Conservation (phyloP, 2,113 vertebrate species). For the Myotis lucifugus region DNA sequence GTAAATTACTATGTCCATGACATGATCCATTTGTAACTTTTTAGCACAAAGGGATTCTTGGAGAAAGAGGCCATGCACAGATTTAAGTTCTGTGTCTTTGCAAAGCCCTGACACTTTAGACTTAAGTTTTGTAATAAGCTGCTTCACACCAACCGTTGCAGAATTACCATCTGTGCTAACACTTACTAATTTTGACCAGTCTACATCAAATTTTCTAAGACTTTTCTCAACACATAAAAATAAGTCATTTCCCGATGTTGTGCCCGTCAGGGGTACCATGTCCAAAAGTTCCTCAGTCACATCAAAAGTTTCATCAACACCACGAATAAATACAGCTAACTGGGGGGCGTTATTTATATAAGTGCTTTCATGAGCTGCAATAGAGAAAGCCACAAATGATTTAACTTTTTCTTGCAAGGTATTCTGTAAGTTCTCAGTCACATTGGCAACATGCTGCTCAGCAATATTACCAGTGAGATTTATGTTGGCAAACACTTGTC, state of each 20-base stretch:
- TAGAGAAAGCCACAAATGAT: neutral
- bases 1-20: neutral
- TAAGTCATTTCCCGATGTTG: neutral
- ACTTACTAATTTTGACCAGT: neutral
- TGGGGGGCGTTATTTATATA: neutral
- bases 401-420: neutral
- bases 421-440: neutral
- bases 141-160: neutral
- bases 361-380: neutral
- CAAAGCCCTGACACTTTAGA: neutral
- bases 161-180: conserved; percentile 7
- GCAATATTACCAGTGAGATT: neutral
- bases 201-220: conserved; percentile 26
- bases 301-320: neutral
- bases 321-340: neutral
- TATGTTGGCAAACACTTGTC: neutral
- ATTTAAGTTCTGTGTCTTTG: neutral
- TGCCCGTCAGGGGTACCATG: neutral
- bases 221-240: neutral
- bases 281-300: neutral
- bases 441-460: neutral
- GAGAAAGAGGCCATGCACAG: neutral
- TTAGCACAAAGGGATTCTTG: neutral
- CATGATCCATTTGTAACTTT: neutral
- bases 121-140: neutral